Base-by-base conservation (phyloP, 2,113 vertebrate species). In the Sceloporus tristichus region DNA sequence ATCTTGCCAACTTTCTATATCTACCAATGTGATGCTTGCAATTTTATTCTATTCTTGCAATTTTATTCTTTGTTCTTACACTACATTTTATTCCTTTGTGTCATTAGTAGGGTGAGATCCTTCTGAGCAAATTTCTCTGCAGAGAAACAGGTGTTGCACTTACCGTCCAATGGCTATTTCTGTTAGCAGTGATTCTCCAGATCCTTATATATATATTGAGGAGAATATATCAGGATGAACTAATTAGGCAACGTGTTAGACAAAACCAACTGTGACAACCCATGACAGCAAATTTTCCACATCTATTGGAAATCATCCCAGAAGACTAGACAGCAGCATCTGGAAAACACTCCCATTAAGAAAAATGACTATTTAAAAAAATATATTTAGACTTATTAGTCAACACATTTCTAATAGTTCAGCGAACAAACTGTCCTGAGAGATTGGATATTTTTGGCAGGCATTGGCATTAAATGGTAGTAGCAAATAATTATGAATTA, bases 211-310 rank as follows among this genome's bases (percentile, higher is more conserved):
- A 96, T 97, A 97, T 97, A 97, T 92, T 88, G 85, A 94, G 92
- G 87, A 79, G 94, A 89, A 92, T 88, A 13, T 21, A 78, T 75
- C 91, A 93, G 91, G 93, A 92, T 95, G 94, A 94, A 94, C 93
- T 95, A 94, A 93, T 96, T 92, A 94, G 94, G 85, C 91, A 90
- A 93, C 94, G 95, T 91, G 94, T 97, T 96, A 96, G 94, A 94
- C 94, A 95, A 88, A 96, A 89, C 95, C 54, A 84, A 95, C 96
- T 95, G 54, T 95, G 95, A 95, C 95, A 95, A 90, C 91, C 93
- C 93, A 96, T 97, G 96, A 97, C 96, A 97, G 94, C 96, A 96
- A 95, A 94, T 92, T 97, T 97, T 97, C 96, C 97, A 96, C 96
- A 95, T 87, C 90, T 91, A 34, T 82, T 97, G 97, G 97, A 96